phyloP scores from a whole-genome alignment of 2,797 vertebrate species.

The Coendou prehensilis region DNA sequence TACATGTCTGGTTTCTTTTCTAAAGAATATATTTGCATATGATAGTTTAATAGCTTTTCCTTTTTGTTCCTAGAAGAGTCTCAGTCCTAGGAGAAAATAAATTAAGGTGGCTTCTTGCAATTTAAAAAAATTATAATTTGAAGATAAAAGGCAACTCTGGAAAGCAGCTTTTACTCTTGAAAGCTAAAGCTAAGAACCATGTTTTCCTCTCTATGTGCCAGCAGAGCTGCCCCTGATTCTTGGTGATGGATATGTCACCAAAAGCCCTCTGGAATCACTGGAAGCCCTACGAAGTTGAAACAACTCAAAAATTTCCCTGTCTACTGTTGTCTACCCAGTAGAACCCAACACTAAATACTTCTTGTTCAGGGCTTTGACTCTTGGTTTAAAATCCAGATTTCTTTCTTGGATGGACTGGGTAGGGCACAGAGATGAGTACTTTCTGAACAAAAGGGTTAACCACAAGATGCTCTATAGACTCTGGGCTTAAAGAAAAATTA shows the following conservation, averaged over 20 bases:
- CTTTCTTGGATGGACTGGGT: not conserved
- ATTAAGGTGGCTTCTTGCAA: slow-evolving; percentile 69
- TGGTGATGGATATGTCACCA: not conserved
- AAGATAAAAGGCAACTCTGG: slow-evolving; percentile 66
- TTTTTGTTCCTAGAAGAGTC: slow-evolving; percentile 66
- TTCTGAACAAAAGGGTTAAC: not conserved
- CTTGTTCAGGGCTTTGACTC: not conserved
- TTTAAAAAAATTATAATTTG: slow-evolving; percentile 74
- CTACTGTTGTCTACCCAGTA: not conserved
- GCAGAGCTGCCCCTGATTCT: not conserved
- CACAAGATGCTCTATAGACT: not conserved
- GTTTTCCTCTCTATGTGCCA: slow-evolving; percentile 24
- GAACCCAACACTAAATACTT: not conserved
- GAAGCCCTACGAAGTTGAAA: not conserved
- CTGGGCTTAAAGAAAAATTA: not conserved
- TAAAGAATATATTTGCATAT: slow-evolving; percentile 71
- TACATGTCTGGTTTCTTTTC: slow-evolving; percentile 62
- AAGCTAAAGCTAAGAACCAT: slow-evolving; percentile 34
- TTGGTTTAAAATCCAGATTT: slow-evolving; percentile 64
- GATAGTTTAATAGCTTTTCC: slow-evolving; percentile 66
- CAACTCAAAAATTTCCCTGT: not conserved
- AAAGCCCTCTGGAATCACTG: not conserved
- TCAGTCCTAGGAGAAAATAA: slow-evolving; percentile 70
- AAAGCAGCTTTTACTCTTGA: slow-evolving; percentile 61
- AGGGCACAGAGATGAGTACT: not conserved